Conservation (phyloP, 2,888 invertebrate genomes). For the Tortrix viridana region DNA sequence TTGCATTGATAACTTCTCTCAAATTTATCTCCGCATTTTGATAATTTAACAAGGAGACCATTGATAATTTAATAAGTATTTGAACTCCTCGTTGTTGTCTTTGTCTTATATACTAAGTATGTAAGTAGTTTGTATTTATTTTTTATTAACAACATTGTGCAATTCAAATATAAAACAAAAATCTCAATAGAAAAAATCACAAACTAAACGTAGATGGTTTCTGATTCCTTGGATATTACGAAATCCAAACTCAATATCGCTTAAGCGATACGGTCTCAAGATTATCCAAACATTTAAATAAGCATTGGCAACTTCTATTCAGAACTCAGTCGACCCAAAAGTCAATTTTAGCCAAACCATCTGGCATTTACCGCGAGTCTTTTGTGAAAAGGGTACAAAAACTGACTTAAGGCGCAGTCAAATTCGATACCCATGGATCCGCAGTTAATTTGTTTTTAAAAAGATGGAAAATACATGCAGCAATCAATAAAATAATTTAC, state of each 20-base stretch:
- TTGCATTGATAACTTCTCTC: neutral
- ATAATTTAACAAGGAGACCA: neutral
- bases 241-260: slow-evolving; percentile 26
- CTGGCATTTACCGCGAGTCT: slow-evolving; percentile 28
- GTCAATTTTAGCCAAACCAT: slow-evolving; percentile 45
- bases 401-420: slow-evolving; percentile 8
- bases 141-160: too few species aligned
- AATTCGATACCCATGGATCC: slow-evolving; percentile 13
- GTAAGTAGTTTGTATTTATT: too few species aligned
- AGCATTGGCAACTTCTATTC: slow-evolving; percentile 34
- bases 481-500: too few species aligned
- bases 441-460: neutral
- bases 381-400: slow-evolving; percentile 52
- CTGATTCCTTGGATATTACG: slow-evolving; percentile 7
- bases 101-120: too few species aligned
- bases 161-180: too few species aligned
- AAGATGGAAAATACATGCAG: too few species aligned
- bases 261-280: slow-evolving; percentile 27
- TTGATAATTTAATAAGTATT: too few species aligned
- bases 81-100: neutral
- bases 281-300: slow-evolving; percentile 34
- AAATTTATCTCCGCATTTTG: neutral
- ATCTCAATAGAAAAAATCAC: neutral
- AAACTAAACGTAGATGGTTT: neutral
- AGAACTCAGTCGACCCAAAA: slow-evolving; percentile 41